Evolutionary conservation across 53 echinoderm and acorn worm species (phyloP).

Genomic region (Henricia sp.): DNA sequence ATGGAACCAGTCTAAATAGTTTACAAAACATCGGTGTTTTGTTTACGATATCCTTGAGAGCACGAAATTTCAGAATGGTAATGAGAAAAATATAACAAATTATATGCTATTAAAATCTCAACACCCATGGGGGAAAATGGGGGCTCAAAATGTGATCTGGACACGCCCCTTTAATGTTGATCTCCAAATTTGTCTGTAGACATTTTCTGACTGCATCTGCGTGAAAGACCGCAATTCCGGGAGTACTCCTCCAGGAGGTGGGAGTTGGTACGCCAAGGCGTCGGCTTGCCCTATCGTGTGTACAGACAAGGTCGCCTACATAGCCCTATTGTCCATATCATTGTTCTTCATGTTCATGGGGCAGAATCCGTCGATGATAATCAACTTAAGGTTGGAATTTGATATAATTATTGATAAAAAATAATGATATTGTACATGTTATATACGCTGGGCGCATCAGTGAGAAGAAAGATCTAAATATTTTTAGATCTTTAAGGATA

Average conservation of each 20-base stretch:
- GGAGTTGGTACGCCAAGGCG: neutral
- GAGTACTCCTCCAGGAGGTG: neutral
- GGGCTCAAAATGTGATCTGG: no score
- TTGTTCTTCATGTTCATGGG: slow-evolving; percentile 34
- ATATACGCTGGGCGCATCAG: no score
- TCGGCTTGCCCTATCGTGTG: neutral
- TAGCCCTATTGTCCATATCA: neutral
- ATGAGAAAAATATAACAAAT: neutral
- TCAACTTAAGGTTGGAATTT: neutral
- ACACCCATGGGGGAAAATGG: no score
- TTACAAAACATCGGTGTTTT: no score
- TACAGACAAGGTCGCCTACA: slow-evolving; percentile 5
- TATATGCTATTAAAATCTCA: neutral
- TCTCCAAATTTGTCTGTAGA: slow-evolving; percentile 1
- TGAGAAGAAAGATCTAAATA: no score
- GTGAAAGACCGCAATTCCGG: neutral
- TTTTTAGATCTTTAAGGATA: no score
- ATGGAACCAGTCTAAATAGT: no score
- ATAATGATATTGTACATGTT: no score
- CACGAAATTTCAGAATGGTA: neutral
- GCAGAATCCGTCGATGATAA: slow-evolving; percentile 14
- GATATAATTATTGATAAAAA: neutral
- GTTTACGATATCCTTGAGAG: no score
- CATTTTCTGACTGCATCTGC: neutral
- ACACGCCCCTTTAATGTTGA: neutral